Evolutionary conservation across 2,113 vertebrate species (phyloP).

Genomic region (Gopherus flavomarginatus): DNA sequence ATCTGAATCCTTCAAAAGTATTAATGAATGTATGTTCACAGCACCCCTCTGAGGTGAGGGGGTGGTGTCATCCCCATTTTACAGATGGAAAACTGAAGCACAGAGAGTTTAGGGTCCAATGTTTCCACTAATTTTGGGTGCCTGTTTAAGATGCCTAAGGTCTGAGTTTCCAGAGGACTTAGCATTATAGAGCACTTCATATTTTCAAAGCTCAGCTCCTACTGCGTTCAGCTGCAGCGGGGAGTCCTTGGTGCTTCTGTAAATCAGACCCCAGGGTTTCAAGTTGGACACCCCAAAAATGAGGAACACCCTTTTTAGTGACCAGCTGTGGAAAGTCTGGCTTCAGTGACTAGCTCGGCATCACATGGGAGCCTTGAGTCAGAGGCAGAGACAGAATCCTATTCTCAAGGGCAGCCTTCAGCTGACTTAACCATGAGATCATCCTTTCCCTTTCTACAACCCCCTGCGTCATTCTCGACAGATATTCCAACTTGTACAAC

Average conservation of each 20-base stretch:
- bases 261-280: background rate
- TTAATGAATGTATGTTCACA: conserved; percentile 48
- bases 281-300: background rate
- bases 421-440: too few species aligned
- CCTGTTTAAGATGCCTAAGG: background rate
- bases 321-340: background rate
- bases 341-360: background rate
- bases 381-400: background rate
- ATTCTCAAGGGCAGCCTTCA: background rate
- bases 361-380: background rate
- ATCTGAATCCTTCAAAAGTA: conserved; percentile 39
- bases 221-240: background rate
- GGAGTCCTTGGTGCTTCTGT: background rate
- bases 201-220: background rate
- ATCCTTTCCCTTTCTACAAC: background rate
- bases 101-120: background rate
- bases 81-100: background rate
- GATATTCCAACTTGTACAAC: background rate
- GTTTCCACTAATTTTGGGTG: background rate
- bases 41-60: background rate
- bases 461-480: background rate
- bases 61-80: background rate
- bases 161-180: background rate
- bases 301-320: background rate
- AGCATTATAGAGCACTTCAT: background rate